Evolutionary conservation across 2,888 invertebrate species (phyloP).

Genomic region (Opisthograptis luteolata): DNA sequence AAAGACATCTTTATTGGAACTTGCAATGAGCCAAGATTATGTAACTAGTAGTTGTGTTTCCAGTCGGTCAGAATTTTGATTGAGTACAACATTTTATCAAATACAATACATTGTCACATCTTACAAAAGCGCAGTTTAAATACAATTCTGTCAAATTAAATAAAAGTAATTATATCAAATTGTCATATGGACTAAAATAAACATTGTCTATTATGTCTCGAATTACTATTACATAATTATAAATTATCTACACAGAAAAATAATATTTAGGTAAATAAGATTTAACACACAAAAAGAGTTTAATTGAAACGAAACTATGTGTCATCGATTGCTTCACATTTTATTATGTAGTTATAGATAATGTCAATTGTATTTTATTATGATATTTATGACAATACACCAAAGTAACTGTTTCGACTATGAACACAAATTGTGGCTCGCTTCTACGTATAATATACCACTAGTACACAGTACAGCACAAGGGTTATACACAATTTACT

Average conservation of each 20-base stretch:
- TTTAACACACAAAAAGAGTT: constrained; percentile 71
- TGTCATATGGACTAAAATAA: constrained; percentile 64
- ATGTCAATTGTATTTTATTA: constrained; percentile 69
- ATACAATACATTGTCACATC: constrained; percentile 37
- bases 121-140: constrained; percentile 59
- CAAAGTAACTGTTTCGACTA: constrained; percentile 72
- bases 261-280: constrained; percentile 59
- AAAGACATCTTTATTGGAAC: constrained; percentile 79
- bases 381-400: constrained; percentile 65
- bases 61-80: constrained; percentile 29
- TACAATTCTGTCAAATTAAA: constrained; percentile 38
- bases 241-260: constrained; percentile 68
- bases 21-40: constrained; percentile 71
- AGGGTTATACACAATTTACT: constrained; percentile 62
- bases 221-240: constrained; percentile 62
- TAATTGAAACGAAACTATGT: constrained; percentile 53
- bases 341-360: constrained; percentile 57
- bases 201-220: constrained; percentile 74
- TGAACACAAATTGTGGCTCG: constrained; percentile 82
- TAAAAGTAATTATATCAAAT: constrained; percentile 54
- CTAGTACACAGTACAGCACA: constrained; percentile 69
- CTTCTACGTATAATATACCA: constrained; percentile 67
- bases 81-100: constrained; percentile 28
- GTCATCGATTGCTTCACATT: constrained; percentile 54
- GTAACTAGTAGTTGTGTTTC: constrained; percentile 6